Base-by-base conservation (phyloP, 2,888 invertebrate species). In the Salpingus planirostris region DNA sequence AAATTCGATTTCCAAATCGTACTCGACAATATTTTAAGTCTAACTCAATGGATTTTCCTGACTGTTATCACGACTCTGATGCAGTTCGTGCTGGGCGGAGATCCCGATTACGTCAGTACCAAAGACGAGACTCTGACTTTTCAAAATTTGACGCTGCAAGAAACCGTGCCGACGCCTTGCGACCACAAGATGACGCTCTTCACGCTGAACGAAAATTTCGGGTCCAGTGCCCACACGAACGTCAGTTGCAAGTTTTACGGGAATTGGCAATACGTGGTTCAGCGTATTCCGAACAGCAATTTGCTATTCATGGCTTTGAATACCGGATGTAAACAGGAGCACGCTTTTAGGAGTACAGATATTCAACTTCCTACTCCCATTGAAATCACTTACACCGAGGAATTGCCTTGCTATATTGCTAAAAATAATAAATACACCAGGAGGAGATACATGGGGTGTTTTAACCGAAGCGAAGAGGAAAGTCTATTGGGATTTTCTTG, bases 151-250 rank as follows among this genome's bases (percentile, higher is more conserved):
- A 66, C 78, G 28, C 76, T 86, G 49, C 80, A 79, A 46, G 70
- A 87, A 53, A 90, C 90, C 0, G 70, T 82, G 24, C 86, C 87
- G 1, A 81, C 85, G 33, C 83, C 89, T 3, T 92, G 91, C 59
- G 91, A 91, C 60, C 74, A 86, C 58, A 78, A 85, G 41, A 53
- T 57, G 44, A 59, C 58, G 52, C 45, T 65, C 26, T 64, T 60
- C 42, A 63, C 56, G 13, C 48, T 60, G 21, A 47, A 29, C 2
- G 36, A 40, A 2, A 33, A 30, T 11, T 58, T 55, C 34, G 41
- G 36, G 2, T 27, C 43, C 1, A 53, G 38, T 18, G 31, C 30
- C 10, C 51, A 43, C 23, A 29, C 42, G 1, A 46, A 49, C 13
- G 44, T 40, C n/a, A 42, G 38, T 5, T 44, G 44, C 2, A 58